phyloP scores from a whole-genome alignment of 2,797 vertebrate species.

The Hybognathus amarus region DNA sequence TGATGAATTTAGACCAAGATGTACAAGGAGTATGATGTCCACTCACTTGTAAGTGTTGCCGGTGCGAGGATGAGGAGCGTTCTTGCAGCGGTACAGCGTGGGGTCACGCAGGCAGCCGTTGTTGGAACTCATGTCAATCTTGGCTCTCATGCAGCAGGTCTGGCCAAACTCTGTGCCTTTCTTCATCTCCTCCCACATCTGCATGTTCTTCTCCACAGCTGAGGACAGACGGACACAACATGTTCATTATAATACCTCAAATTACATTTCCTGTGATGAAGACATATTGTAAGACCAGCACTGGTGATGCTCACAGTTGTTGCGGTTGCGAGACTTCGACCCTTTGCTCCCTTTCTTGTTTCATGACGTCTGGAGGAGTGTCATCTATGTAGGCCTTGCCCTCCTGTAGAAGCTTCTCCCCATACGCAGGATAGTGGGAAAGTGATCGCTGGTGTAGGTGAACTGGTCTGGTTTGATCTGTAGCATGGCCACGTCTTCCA shows the following conservation, averaged over 20 bases:
- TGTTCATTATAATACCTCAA: neutral
- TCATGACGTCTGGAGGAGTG: conserved; percentile 95
- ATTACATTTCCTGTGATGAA: neutral
- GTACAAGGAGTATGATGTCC: too few species aligned
- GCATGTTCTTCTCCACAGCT: conserved; percentile 93
- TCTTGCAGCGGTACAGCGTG: conserved; percentile 96
- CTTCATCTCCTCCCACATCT: conserved; percentile 98
- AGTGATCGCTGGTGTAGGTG: conserved; percentile 97
- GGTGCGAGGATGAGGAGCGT: conserved; percentile 90
- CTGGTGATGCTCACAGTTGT: conserved; percentile 82
- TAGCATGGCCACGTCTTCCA: conserved; percentile 96
- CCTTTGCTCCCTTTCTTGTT: conserved; percentile 93
- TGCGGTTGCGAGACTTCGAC: conserved; percentile 86
- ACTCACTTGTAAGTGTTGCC: conserved; percentile 87
- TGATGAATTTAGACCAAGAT: neutral
- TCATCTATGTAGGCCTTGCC: conserved; percentile 94
- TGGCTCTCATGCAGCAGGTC: conserved; percentile 94
- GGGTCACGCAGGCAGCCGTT: conserved; percentile 98
- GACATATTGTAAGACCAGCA: neutral
- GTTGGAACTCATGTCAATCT: conserved; percentile 98
- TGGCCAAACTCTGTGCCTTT: conserved; percentile 87
- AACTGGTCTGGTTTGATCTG: conserved; percentile 97
- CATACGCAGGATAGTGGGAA: conserved; percentile 85
- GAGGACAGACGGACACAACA: neutral
- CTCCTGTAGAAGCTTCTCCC: conserved; percentile 90